These are phyloP conservation scores for Crotalus viridis DNA, from an alignment of 2,113 vertebrate species.

Conservation along the genomic window DNA sequence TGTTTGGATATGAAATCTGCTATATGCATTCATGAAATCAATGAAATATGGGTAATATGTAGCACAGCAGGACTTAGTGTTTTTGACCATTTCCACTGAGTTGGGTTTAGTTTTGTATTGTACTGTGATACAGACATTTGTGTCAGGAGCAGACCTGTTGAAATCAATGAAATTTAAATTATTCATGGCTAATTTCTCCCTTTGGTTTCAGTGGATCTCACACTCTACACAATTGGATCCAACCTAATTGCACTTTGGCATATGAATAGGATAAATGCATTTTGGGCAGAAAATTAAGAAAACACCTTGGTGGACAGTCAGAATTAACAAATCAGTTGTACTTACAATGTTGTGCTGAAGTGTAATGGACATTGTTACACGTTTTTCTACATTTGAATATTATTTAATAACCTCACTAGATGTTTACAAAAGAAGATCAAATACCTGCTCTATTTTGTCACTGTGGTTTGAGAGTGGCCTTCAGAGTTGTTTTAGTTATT, in stretches of 20 bases:
- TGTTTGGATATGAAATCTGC: background rate
- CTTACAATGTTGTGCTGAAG: background rate
- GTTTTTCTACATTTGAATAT: background rate
- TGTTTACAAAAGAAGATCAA: background rate
- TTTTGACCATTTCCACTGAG: background rate
- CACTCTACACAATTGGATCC: background rate
- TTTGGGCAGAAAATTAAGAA: background rate
- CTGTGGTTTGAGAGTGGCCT: background rate
- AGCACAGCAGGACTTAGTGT: background rate
- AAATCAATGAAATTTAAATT: background rate
- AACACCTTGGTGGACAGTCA: background rate
- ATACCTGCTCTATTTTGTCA: background rate
- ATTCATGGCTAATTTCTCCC: background rate
- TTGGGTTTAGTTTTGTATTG: background rate
- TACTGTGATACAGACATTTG: background rate
- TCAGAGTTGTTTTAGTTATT: background rate
- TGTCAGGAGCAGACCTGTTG: background rate
- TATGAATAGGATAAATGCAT: background rate
- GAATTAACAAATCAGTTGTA: background rate
- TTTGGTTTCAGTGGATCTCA: background rate
- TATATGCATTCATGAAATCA: background rate
- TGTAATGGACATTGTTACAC: background rate
- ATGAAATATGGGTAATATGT: background rate
- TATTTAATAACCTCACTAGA: background rate
- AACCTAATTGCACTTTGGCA: background rate